These are phyloP conservation scores for Brachionus asplanchnoidis DNA, from an alignment of 1,140 invertebrate genomes.

Conservation along the genomic window DNA sequence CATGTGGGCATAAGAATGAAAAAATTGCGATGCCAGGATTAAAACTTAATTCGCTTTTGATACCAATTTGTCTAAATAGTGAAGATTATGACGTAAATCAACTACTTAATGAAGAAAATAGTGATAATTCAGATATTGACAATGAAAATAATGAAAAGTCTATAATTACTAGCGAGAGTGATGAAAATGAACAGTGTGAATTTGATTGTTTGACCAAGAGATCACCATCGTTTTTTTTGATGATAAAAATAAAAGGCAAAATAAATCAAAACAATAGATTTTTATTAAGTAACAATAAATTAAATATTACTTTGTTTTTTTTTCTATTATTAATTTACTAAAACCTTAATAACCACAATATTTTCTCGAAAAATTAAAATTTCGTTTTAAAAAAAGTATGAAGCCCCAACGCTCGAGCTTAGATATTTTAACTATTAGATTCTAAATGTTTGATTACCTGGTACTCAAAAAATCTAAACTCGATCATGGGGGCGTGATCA, in stretches of 20 bases:
- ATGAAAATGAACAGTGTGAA: no score
- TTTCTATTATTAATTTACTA: not conserved
- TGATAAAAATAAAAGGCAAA: no score
- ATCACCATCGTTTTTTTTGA: no score
- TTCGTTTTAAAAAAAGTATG: not conserved
- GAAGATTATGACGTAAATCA: not conserved
- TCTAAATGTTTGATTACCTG: not conserved
- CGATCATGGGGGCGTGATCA: not conserved
- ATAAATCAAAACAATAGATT: not conserved
- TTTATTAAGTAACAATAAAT: not conserved
- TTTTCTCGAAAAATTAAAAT: not conserved
- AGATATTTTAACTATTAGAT: not conserved
- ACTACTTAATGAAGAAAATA: not conserved
- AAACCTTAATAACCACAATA: not conserved
- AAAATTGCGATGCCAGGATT: not conserved
- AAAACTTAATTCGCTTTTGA: not conserved
- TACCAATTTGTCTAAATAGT: not conserved
- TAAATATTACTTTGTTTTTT: not conserved
- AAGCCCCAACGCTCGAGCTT: not conserved
- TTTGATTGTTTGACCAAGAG: no score
- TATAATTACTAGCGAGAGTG: not conserved
- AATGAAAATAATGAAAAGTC: not conserved
- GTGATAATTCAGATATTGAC: not conserved
- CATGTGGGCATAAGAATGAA: conserved; percentile 13
- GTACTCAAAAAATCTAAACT: not conserved